Evolutionary conservation across 2,113 vertebrate genomes (phyloP).

Genomic region (Pelecanus crispus): DNA sequence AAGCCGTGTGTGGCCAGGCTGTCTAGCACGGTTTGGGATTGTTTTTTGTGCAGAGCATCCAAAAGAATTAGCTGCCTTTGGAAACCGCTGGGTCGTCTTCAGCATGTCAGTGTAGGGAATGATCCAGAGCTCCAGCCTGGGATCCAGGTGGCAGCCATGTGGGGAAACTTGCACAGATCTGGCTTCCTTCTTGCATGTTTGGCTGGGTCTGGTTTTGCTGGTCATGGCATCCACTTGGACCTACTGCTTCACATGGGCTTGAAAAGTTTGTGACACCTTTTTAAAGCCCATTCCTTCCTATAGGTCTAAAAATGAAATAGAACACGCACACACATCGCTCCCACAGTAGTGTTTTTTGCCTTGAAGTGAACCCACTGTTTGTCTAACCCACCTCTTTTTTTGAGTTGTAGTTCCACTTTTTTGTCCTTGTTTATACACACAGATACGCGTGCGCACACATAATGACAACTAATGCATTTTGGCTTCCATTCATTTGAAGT

Average conservation of each 20-base stretch:
- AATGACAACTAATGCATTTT: constrained; percentile 47
- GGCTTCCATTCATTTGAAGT: constrained; percentile 37
- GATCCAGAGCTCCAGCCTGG: not conserved
- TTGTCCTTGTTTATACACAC: constrained; percentile 11
- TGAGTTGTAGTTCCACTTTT: constrained; percentile 11
- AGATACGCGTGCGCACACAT: not conserved
- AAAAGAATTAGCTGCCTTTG: not conserved
- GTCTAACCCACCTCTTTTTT: constrained; percentile 47
- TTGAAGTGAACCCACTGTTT: constrained; percentile 13
- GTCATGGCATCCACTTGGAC: not conserved
- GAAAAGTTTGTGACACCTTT: not conserved
- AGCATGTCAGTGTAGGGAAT: not conserved
- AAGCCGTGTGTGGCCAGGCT: not conserved
- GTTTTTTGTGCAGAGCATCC: not conserved
- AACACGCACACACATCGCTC: not conserved
- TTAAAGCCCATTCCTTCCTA: not conserved
- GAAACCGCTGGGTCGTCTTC: not conserved
- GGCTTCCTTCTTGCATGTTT: not conserved
- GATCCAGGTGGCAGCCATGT: not conserved
- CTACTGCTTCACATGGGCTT: not conserved
- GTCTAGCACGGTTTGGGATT: not conserved
- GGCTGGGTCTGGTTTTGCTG: not conserved
- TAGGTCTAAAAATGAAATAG: not conserved
- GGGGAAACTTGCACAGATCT: not conserved
- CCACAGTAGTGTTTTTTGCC: not conserved